These are phyloP conservation scores for Macrotus californicus DNA, from an alignment of 2,113 vertebrate species.

Conservation along the genomic window DNA sequence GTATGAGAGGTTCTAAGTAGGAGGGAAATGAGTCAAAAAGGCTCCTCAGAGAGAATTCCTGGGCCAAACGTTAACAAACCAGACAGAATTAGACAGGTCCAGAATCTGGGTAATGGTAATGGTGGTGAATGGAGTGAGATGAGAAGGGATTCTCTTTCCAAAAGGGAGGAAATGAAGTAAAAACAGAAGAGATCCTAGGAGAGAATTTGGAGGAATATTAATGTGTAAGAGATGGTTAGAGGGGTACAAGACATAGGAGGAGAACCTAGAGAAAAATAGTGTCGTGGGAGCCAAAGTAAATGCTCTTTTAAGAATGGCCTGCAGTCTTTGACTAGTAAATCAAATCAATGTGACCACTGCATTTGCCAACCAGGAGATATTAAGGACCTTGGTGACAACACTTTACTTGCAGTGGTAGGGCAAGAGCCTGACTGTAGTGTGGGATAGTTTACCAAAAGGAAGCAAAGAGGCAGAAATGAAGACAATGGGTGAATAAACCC, in stretches of 20 bases:
- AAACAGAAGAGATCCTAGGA: not conserved
- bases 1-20: not conserved
- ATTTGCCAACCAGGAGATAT: not conserved
- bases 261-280: not conserved
- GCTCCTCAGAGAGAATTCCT: not conserved
- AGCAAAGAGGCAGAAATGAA: not conserved
- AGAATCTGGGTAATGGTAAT: not conserved
- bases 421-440: not conserved
- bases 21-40: not conserved
- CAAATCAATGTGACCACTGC: not conserved
- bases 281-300: not conserved
- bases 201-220: not conserved
- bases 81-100: not conserved
- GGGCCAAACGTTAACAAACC: not conserved
- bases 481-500: not conserved
- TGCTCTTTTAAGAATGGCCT: not conserved
- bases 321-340: not conserved
- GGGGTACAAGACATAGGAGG: not conserved
- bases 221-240: not conserved
- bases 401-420: not conserved
- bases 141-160: not conserved
- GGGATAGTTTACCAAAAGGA: not conserved
- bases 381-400: not conserved
- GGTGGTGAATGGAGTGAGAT: not conserved
- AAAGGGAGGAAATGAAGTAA: not conserved